phyloP scores from a whole-genome alignment of 2,113 vertebrate species.

The Microcebus murinus region DNA sequence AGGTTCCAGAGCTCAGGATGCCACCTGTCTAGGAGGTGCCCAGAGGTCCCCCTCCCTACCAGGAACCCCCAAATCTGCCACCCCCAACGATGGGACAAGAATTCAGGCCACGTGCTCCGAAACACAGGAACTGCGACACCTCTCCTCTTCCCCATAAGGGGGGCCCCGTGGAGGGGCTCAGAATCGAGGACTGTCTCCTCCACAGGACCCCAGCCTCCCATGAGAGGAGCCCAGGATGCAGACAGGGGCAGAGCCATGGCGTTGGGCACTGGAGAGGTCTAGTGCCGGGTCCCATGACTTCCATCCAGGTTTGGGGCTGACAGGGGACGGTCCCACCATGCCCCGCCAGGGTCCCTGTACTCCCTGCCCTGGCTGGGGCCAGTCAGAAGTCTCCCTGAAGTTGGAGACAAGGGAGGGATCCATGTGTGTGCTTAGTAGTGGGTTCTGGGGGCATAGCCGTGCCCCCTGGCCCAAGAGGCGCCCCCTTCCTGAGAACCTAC shows the following conservation, averaged over 20 bases:
- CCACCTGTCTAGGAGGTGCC: neutral
- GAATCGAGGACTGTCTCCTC: neutral
- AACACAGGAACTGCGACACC: neutral
- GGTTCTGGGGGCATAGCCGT: neutral
- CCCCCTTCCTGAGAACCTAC: neutral
- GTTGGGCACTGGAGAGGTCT: slow-evolving; percentile 27
- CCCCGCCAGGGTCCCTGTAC: neutral
- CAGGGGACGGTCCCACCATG: neutral
- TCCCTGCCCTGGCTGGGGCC: neutral
- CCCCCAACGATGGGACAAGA: neutral
- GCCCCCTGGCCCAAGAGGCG: neutral
- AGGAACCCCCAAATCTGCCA: neutral
- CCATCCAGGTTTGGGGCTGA: slow-evolving; percentile 18
- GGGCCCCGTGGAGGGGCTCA: neutral
- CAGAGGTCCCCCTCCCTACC: neutral
- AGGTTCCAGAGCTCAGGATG: neutral
- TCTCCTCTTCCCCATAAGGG: neutral
- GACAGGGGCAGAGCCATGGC: slow-evolving; percentile 53
- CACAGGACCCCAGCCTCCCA: slow-evolving; percentile 39
- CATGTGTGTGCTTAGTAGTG: no score
- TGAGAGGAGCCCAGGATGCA: slow-evolving; percentile 35
- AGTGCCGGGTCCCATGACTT: neutral
- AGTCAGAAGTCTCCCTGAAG: neutral
- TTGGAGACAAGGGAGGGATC: neutral
- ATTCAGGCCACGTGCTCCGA: neutral